Evolutionary conservation across 2,113 vertebrate genomes (phyloP), one percentile per base, ranked within the genome.

Genomic region (Sturnira hondurensis): DNA sequence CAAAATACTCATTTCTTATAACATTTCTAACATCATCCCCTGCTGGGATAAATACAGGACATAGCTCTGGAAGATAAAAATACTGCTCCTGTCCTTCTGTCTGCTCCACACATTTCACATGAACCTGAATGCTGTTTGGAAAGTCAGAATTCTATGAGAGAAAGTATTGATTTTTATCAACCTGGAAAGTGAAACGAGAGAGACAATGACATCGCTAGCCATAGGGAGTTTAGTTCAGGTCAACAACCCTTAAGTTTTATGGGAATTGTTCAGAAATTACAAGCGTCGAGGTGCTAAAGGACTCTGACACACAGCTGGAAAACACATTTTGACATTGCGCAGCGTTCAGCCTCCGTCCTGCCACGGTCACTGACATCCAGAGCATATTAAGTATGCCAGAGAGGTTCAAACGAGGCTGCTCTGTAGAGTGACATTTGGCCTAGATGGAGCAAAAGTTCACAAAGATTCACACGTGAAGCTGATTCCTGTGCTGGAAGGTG

Each of bases 81-180:
- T 77, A 74, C 22, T 38, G 70, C 17, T 89, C 52, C 3, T n/a
- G 3, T 86, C 19, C 31, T 28, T 97, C 94, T 95, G 8, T 89
- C 74, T 87, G 26, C 61, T 54, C 43, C 36, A 61, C 68, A 78
- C 43, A 92, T 95, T 94, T 95, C 97, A 85, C 56, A 73, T 50
- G 86, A 88, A 86, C 70, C 83, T 93, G 82, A 93, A 63, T 3
- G 5, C 19, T 65, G 50, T 67, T 76, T 89, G 73, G 81, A 85
- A 95, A 97, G 88, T 84, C 95, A 93, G 80, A 96, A 82, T 86
- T 97, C 95, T 97, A 22, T 68, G 83, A 95, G 54, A 97, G 94
- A 71, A 96, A 78, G 80, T 96, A 97, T 97, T 93, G 97, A 98
- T 98, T 98, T 98, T 97, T 96, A 96, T 97, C 97, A 96, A 95